Base-by-base conservation (phyloP, 1,140 invertebrate genomes). In the Penaeus chinensis region DNA sequence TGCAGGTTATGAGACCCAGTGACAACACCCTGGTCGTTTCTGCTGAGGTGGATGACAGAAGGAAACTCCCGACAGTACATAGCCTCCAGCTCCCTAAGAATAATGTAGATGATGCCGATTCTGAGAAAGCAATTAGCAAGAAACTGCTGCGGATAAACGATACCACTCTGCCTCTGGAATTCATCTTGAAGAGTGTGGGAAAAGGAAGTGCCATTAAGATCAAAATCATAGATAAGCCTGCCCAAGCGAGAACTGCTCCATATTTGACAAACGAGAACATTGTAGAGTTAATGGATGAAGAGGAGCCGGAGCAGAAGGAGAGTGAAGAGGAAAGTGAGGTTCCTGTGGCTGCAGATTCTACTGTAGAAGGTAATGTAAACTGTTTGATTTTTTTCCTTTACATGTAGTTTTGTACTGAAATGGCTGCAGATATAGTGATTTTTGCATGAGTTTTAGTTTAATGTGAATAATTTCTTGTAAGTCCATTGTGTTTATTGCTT, bases 241-340 rank as follows among this genome's bases (percentile, higher is more conserved):
- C 86, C 32, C 85, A 87, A 5, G 61, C 86, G 37, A 83, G 74
- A 32, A 47, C 66, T 3, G 74, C 79, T 69, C 24, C 82, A 16
- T 78, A 37, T 20, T n/a, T 32, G 2, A 22, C 63, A 8, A 79
- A n/a, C 27, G 76, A 88, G 27, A 88, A 84, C 80, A 69, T 88
- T 65, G 87, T 88, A 5, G 87, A 84, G 37, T 65, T 88, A n/a
- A 66, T 88, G 47, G 87, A 88, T 84, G 87, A 80, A 63, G 77
- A 80, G 18, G 37, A 27, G 16, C 61, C 20, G 3, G 63, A 84
- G 60, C 71, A 78, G 47, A 61, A 84, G 54, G 54, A 54, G 10
- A 54, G 54, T 16, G 54, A 54, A 54, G 54, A 54, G 0, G 54
- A 54, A 54, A 16, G 10, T 54, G 54, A 54, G 54, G 54, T 54